A percentile compares a stretch with the other conserved stretches of the same genome.
phyloP scores from a whole-genome alignment of 2,888 invertebrate genomes.

The Ophion slaviceki region DNA sequence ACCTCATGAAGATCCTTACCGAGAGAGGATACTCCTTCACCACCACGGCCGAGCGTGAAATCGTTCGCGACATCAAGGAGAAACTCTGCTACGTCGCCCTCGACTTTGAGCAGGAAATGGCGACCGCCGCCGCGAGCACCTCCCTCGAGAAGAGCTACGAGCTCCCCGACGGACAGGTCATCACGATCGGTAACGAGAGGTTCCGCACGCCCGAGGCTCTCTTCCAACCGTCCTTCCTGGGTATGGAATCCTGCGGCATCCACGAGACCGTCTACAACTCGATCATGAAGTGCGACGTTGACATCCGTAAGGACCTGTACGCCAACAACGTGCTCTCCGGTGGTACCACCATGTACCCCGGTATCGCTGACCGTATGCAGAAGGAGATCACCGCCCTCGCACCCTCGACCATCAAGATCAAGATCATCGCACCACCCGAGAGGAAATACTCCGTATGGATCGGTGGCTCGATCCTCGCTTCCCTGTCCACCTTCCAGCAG shows the following conservation, averaged over 20 bases:
- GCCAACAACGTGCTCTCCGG: conserved; percentile 95
- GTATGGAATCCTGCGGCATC: conserved; percentile 95
- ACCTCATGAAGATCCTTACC: conserved; percentile 98
- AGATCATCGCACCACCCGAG: conserved; percentile 91
- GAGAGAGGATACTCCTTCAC: conserved; percentile 98
- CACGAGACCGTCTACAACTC: conserved; percentile 98
- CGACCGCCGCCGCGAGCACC: conserved; percentile 94
- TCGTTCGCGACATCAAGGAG: conserved; percentile 97
- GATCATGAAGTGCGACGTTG: conserved; percentile 98
- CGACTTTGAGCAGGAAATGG: conserved; percentile 98
- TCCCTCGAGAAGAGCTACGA: conserved; percentile 97
- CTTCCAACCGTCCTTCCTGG: conserved; percentile 95
- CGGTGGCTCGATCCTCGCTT: conserved; percentile 97
- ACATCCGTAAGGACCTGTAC: conserved; percentile 95
- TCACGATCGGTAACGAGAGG: conserved; percentile 94
- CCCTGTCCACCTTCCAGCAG: conserved; percentile 93
- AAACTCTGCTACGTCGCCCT: conserved; percentile 96
- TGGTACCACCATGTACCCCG: conserved; percentile 97
- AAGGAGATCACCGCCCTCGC: conserved; percentile 96
- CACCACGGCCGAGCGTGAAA: conserved; percentile 98
- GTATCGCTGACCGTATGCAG: conserved; percentile 98
- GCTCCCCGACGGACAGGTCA: conserved; percentile 94
- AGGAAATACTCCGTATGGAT: conserved; percentile 99
- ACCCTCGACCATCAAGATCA: conserved; percentile 96
- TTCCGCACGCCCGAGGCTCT: conserved; percentile 95